Conservation (phyloP, 2,888 invertebrate genomes). For the Drosophila recens region DNA sequence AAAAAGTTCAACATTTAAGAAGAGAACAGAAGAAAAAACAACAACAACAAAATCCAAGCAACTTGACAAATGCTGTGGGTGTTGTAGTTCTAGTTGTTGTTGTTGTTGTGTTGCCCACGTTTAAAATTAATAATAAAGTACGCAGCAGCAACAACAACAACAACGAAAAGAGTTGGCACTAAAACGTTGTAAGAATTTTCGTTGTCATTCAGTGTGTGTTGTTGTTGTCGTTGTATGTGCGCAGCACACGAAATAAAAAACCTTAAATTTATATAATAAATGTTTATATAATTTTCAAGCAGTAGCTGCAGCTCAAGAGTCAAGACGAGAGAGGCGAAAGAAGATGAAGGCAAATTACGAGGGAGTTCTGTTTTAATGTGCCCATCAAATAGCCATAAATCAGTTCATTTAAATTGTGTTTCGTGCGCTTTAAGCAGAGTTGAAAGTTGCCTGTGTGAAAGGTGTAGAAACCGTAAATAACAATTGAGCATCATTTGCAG, state of each 20-base stretch:
- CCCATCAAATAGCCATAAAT: slow-evolving; percentile 80
- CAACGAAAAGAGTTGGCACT: slow-evolving; percentile 55
- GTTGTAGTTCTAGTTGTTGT: slow-evolving; percentile 55
- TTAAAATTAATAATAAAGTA: slow-evolving; percentile 76
- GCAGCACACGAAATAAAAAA: slow-evolving; percentile 33
- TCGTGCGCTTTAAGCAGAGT: slow-evolving; percentile 13
- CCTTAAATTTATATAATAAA: slow-evolving; percentile 56
- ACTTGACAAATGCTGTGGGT: slow-evolving; percentile 73
- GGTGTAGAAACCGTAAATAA: slow-evolving; percentile 63
- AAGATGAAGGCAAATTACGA: slow-evolving; percentile 4
- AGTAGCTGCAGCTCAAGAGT: slow-evolving; percentile 20
- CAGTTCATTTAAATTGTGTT: slow-evolving; percentile 73
- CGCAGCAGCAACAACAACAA: slow-evolving; percentile 42
- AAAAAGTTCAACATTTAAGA: slow-evolving; percentile 21
- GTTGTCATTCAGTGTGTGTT: slow-evolving; percentile 29
- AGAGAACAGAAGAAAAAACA: slow-evolving; percentile 36
- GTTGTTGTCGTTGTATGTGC: slow-evolving; percentile 28
- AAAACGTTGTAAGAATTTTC: slow-evolving; percentile 61
- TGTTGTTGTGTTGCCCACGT: slow-evolving; percentile 64
- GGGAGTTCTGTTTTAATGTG: slow-evolving; percentile 50
- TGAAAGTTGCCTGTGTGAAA: slow-evolving; percentile 41
- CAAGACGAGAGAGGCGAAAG: neutral
- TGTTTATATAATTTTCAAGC: slow-evolving; percentile 30
- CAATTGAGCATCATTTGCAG: slow-evolving; percentile 43
- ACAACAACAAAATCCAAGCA: slow-evolving; percentile 54